Conservation (phyloP, 2,888 invertebrate genomes). For the Drosophila macrospina region DNA sequence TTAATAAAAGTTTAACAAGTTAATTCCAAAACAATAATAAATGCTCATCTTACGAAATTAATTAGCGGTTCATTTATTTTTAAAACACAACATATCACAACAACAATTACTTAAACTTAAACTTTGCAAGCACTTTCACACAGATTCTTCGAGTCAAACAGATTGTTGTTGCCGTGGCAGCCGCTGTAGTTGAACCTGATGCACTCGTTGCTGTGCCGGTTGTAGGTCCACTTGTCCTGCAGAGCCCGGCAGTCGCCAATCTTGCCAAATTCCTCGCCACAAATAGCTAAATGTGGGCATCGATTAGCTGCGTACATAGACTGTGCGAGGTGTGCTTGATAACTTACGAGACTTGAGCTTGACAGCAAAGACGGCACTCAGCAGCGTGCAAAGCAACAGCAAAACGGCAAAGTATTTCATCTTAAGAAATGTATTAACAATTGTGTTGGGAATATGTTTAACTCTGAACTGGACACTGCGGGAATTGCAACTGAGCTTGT, state of each 20-base stretch:
- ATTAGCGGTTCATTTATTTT: slow-evolving; percentile 26
- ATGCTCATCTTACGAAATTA: slow-evolving; percentile 53
- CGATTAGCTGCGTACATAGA: background rate
- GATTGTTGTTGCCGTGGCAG: slow-evolving; percentile 91
- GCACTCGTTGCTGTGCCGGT: slow-evolving; percentile 86
- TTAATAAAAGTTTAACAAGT: slow-evolving; percentile 60
- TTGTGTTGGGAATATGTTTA: background rate
- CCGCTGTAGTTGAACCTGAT: slow-evolving; percentile 90
- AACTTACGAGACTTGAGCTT: slow-evolving; percentile 60
- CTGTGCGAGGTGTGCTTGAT: background rate
- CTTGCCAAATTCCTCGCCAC: slow-evolving; percentile 63
- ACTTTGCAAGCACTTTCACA: slow-evolving; percentile 87
- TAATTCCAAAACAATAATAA: slow-evolving; percentile 65
- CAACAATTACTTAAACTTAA: slow-evolving; percentile 18
- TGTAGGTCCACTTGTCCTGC: slow-evolving; percentile 50
- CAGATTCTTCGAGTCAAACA: slow-evolving; percentile 88
- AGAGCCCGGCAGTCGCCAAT: slow-evolving; percentile 43
- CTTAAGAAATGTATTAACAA: slow-evolving; percentile 17
- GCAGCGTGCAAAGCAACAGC: slow-evolving; percentile 50
- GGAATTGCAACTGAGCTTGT: slow-evolving; percentile 49
- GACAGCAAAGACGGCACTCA: slow-evolving; percentile 50
- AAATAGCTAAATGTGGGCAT: slow-evolving; percentile 42
- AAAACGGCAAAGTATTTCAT: slow-evolving; percentile 70
- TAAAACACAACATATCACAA: background rate
- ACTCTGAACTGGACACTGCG: slow-evolving; percentile 17